Conservation (phyloP, 1,140 invertebrate genomes). For the Adoxophyes honmai region DNA sequence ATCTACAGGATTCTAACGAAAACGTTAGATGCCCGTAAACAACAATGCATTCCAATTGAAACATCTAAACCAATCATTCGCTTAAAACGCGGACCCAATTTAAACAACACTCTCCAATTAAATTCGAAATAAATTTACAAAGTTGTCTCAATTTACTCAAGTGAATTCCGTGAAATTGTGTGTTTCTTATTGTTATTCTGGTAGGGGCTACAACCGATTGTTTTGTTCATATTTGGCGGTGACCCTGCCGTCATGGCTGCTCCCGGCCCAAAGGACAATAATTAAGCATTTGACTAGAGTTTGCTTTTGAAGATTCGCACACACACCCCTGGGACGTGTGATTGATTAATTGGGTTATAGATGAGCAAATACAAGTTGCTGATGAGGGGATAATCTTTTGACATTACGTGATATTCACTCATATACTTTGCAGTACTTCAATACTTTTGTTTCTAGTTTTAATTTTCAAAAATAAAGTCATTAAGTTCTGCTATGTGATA, state of each 20-base stretch:
- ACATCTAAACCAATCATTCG: not conserved
- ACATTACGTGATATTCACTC: no score
- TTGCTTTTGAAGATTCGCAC: conserved; percentile 4
- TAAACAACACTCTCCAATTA: conserved; percentile 8
- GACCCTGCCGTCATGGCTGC: no score
- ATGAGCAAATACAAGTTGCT: not conserved
- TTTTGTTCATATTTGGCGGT: conserved; percentile 12
- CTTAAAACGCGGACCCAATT: conserved; percentile 3
- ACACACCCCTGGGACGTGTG: not conserved
- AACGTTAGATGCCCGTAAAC: no score
- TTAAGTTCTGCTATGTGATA: no score
- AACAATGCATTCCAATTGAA: no score
- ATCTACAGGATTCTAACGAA: no score
- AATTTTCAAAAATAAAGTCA: no score
- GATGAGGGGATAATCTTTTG: no score
- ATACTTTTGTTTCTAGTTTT: no score
- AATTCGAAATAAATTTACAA: conserved; percentile 8
- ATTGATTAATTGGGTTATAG: conserved; percentile 6
- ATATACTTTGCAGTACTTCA: no score
- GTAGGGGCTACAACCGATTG: not conserved
- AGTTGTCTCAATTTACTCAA: conserved; percentile 17
- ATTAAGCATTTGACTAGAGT: conserved; percentile 19
- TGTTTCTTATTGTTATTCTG: not conserved
- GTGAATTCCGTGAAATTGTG: no score
- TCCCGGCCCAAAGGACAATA: conserved; percentile 19